These are phyloP conservation scores for Aegithalos caudatus DNA, from an alignment of 2,113 vertebrate species.

Conservation along the genomic window DNA sequence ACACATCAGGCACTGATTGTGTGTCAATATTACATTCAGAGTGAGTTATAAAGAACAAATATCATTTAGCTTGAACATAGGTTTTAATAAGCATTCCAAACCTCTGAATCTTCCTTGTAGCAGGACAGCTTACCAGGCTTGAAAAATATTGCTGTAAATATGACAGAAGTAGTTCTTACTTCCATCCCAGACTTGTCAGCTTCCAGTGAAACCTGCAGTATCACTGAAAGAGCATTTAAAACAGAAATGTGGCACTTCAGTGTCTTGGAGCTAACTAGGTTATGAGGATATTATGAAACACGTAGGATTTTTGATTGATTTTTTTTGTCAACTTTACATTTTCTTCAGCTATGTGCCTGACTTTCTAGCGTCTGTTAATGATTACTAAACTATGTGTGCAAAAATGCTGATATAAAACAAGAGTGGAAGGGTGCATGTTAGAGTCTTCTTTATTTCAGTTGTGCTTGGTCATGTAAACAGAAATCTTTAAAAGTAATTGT, in stretches of 20 bases:
- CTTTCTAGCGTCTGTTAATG: neutral
- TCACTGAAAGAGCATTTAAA: neutral
- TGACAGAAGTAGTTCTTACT: neutral
- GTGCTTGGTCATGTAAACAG: neutral
- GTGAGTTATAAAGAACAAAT: neutral
- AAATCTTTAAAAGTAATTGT: neutral
- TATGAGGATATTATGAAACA: neutral
- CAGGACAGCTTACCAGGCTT: neutral
- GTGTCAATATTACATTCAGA: neutral
- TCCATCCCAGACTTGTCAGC: neutral
- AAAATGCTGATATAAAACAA: neutral
- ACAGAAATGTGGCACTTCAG: neutral
- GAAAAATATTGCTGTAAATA: neutral
- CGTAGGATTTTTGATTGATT: neutral
- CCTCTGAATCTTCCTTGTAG: neutral
- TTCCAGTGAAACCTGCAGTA: neutral
- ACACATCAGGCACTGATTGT: neutral
- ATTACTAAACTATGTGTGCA: neutral
- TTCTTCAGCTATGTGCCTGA: neutral
- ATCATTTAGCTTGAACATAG: neutral
- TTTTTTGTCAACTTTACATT: neutral
- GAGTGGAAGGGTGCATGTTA: neutral
- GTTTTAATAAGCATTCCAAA: neutral
- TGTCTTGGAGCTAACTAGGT: neutral
- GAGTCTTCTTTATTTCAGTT: neutral